phyloP scores from a whole-genome alignment of 92 coral and sea anemone species.

The Montipora capitata region DNA sequence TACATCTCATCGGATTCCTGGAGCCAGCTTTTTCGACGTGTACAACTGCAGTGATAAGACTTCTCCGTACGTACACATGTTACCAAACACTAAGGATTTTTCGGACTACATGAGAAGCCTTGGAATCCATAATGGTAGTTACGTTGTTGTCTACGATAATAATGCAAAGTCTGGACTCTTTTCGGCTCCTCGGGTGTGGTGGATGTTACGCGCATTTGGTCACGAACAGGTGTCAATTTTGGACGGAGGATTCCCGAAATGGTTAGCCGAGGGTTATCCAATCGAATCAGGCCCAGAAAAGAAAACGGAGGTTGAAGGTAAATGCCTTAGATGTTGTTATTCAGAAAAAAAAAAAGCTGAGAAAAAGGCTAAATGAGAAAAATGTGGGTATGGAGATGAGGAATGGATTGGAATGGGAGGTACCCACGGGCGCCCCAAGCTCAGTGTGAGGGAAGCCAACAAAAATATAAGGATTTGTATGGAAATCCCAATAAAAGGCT shows the following conservation, averaged over 20 bases:
- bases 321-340: neutral
- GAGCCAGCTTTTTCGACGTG: conserved; percentile 91
- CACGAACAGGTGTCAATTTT: conserved; percentile 92
- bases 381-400: too few species aligned
- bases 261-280: conserved; percentile 86
- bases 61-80: conserved; percentile 85
- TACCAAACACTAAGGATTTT: conserved; percentile 87
- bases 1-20: conserved; percentile 84
- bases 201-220: conserved; percentile 95
- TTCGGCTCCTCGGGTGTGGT: conserved; percentile 98
- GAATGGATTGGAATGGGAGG: too few species aligned
- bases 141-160: conserved; percentile 93
- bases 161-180: conserved; percentile 84
- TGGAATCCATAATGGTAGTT: conserved; percentile 91
- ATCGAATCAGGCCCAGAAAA: conserved; percentile 79
- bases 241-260: conserved; percentile 92
- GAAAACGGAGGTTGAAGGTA: conserved; percentile 54
- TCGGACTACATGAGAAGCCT: conserved; percentile 84
- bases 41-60: conserved; percentile 90
- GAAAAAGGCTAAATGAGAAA: too few species aligned
- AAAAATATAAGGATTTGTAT: too few species aligned
- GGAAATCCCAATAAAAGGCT: too few species aligned
- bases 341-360: too few species aligned
- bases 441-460: too few species aligned
- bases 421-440: too few species aligned